Evolutionary conservation across 2,888 invertebrate genomes (phyloP), one percentile per base, ranked within the genome.

Genomic region (Mactromeris polynyma): DNA sequence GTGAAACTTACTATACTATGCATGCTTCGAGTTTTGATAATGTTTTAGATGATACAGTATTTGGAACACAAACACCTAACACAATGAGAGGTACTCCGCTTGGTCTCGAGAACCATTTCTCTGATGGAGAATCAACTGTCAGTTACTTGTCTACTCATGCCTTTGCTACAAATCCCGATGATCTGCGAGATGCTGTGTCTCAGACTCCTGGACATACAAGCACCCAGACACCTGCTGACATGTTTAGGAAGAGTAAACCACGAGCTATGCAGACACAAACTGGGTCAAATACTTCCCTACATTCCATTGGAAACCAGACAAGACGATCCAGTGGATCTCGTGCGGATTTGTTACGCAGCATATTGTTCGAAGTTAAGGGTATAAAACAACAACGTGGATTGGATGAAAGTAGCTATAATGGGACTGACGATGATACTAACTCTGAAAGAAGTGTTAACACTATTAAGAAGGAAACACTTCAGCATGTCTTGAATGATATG

Each of bases 21-120:
- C 95, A 95, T 82, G 95, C 95, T 36, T 95, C 95, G n/a, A 95
- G 95, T 91, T 95, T 96, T 93, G 95, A 95, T 90, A 95, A 94
- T 84, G 93, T 93, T 81, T 90, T 95, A 46, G 94, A 95, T 90
- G 94, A 94, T 88, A 93, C 93, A 19, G 94, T 93, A 77, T 93
- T 94, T 90, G 95, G 93, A 78, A 93, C 94, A 38, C 93, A 92
- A 77, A 93, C 93, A 82, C 86, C 91, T 51, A 92, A 89, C 83
- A 93, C 93, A 81, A 92, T 94, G 91, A 92, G 93, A 90, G 94
- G 93, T 11, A 94, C 94, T 84, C 94, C 93, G 38, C 87, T 94
- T n/a, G 94, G 92, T 77, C 90, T 94, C 46, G 94, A 93, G 81
- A 93, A 91, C 79, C 90, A 93, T 69, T 93, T 94, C 86, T 96